Evolutionary conservation across 2,888 invertebrate species (phyloP), one percentile per base, ranked within the genome.

Genomic region (Syritta pipiens): DNA sequence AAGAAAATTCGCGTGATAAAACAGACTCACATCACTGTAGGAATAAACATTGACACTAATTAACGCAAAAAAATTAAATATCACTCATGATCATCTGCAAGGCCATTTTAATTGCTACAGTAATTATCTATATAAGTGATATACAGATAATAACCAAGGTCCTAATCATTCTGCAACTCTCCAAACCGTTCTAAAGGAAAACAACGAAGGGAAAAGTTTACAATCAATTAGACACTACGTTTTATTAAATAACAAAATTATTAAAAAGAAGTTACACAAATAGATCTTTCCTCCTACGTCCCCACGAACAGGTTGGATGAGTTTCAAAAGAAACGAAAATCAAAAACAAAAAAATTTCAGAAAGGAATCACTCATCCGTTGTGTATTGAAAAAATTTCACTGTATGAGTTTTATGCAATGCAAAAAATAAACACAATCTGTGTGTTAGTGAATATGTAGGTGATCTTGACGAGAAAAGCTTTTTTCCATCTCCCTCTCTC

Each of bases 401-500:
- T 60, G 35, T 60, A 32, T 60, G 6, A 44, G 28, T 5, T 17
- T 37, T 17, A 7, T 37, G 28, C 28, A 7, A 28, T 32, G 19
- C 19, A 19, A n/a, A 32, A n/a, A n/a, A n/a, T n/a, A n/a, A n/a
- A n/a, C n/a, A n/a, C n/a, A n/a, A n/a, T n/a, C n/a, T n/a, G 6
- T 32, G 32, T n/a, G 4, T n/a, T 6, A 5, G 32, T 37, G 37
- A 7, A 6, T 32, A 17, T 37, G 12, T 59, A 28, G 14, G 35
- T 65, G 72, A 53, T 72, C 63, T 60, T 72, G 59, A 77, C n/a
- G n/a, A 60, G 59, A 26, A 46, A 42, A 59, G 57, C 53, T 53
- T 46, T 71, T 65, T 53, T 46, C 19, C 32, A 37, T 57, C 12
- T 17, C 28, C 20, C 12, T 37, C 44, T 24, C 12, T n/a, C n/a